phyloP scores from a whole-genome alignment of 2,113 vertebrate species.

The Miniopterus natalensis region DNA sequence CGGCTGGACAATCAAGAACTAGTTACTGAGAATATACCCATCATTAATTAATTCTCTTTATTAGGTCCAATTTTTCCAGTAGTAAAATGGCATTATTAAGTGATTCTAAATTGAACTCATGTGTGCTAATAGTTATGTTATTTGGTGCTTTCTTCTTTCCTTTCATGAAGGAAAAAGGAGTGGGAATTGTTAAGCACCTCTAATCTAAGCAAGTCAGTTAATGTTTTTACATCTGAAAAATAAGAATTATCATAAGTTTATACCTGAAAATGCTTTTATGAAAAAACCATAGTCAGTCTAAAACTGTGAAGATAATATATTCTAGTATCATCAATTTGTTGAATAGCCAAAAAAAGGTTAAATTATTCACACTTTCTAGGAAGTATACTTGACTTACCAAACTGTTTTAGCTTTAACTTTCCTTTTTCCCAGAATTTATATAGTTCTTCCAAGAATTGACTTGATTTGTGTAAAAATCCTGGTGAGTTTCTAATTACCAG shows the following conservation, averaged over 20 bases:
- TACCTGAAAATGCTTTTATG: slow-evolving; percentile 27
- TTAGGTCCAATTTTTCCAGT: not conserved
- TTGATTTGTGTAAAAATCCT: not conserved
- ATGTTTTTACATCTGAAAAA: slow-evolving; percentile 28
- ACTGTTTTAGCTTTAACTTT: not conserved
- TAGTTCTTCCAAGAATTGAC: not conserved
- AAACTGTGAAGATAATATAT: not conserved
- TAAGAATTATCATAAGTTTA: not conserved
- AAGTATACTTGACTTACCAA: not conserved
- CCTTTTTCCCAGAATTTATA: not conserved
- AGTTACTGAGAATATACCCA: not conserved
- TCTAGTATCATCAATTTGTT: not conserved
- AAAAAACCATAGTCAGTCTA: not conserved
- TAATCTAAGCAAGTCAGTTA: slow-evolving; percentile 44
- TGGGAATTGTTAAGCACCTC: not conserved
- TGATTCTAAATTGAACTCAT: not conserved
- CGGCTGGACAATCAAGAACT: not conserved
- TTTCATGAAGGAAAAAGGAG: not conserved
- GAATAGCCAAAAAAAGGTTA: not conserved
- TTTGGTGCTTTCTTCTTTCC: not conserved
- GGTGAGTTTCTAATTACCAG: not conserved
- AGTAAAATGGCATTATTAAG: not conserved
- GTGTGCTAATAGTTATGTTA: not conserved
- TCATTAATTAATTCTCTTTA: not conserved
- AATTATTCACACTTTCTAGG: not conserved